phyloP scores from a whole-genome alignment of 2,113 vertebrate genomes.

The Neodontobutis hainanensis region DNA sequence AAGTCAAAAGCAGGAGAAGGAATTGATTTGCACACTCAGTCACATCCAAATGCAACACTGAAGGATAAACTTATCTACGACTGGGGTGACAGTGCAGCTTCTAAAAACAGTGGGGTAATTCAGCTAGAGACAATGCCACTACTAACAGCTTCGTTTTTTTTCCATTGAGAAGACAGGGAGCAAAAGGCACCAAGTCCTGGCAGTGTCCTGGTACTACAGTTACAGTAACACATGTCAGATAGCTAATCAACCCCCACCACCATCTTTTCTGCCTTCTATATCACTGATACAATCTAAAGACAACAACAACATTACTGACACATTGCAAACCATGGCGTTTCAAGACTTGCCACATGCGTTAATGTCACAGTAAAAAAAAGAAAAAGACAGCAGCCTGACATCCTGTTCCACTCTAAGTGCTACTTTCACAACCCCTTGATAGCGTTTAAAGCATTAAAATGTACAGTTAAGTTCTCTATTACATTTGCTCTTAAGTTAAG shows the following conservation, averaged over 20 bases:
- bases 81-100: conserved; percentile 48
- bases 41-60: conserved; percentile 1
- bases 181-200: conserved; percentile 43
- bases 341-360: conserved; percentile 6
- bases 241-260: conserved; percentile 56
- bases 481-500: too few species aligned
- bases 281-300: conserved; percentile 19
- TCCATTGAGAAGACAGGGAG: conserved; percentile 55
- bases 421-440: conserved; percentile 1
- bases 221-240: conserved; percentile 63
- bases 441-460: too few species aligned
- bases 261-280: too few species aligned
- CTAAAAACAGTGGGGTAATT: conserved; percentile 62
- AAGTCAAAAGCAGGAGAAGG: conserved; percentile 4
- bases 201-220: conserved; percentile 47
- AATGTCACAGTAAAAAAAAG: not conserved
- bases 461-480: too few species aligned
- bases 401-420: conserved; percentile 23
- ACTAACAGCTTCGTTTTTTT: conserved; percentile 46
- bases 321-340: conserved; percentile 6
- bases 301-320: conserved; percentile 1
- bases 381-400: not conserved
- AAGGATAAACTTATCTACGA: conserved; percentile 4
- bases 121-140: conserved; percentile 51
- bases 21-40: conserved; percentile 12